These are phyloP conservation scores for Hybognathus amarus DNA, from an alignment of 2,797 vertebrate genomes.

Conservation along the genomic window DNA sequence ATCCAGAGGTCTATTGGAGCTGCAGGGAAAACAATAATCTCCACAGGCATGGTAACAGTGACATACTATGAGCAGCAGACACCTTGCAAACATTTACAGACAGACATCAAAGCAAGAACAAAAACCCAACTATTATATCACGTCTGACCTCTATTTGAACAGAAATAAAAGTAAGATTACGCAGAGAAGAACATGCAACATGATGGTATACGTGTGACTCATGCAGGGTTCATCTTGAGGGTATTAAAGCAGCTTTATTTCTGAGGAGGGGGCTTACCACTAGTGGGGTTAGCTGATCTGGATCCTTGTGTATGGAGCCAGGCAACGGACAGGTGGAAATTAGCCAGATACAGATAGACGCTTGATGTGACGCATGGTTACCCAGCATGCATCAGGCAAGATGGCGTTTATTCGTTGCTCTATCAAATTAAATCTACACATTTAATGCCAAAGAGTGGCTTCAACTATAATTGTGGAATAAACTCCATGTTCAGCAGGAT, in stretches of 20 bases:
- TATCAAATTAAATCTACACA: conserved; percentile 25
- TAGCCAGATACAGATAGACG: conserved; percentile 77
- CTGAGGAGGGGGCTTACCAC: conserved; percentile 91
- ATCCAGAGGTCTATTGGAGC: conserved; percentile 47
- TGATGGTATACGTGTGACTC: conserved; percentile 58
- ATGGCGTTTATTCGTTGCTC: conserved; percentile 57
- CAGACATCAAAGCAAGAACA: not conserved
- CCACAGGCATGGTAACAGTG: conserved; percentile 6
- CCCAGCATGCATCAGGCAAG: conserved; percentile 82
- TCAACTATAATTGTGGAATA: conserved; percentile 40
- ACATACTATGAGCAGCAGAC: conserved; percentile 19
- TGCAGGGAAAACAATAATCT: conserved; percentile 40
- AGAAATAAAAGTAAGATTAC: conserved; percentile 11
- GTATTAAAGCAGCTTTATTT: conserved; percentile 55
- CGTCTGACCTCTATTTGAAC: not conserved
- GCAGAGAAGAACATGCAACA: conserved; percentile 40
- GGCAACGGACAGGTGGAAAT: conserved; percentile 86
- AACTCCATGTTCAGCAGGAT: conserved; percentile 43
- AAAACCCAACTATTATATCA: not conserved
- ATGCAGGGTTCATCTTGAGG: conserved; percentile 63
- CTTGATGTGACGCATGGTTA: conserved; percentile 71
- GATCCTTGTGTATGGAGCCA: conserved; percentile 96
- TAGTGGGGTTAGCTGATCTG: conserved; percentile 99
- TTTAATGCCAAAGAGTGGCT: conserved; percentile 7
- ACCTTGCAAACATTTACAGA: conserved; percentile 12